Percentiles rank a stretch among this genome's conserved stretches.
Conservation (phyloP, 2,113 vertebrate species). For the Sisor rabdophorus region DNA sequence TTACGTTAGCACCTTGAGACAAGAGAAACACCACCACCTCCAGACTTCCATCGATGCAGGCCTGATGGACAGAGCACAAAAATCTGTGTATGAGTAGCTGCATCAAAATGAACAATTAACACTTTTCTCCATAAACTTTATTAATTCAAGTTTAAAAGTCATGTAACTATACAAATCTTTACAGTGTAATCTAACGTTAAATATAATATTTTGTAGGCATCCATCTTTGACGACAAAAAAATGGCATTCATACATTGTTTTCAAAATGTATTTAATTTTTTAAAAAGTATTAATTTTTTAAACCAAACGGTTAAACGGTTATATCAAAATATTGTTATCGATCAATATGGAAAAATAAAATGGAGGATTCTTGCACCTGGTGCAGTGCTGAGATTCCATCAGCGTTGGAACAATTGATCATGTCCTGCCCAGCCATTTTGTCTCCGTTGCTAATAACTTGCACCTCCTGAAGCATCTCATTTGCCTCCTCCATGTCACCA, state of each 20-base stretch:
- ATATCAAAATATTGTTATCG: too few species aligned
- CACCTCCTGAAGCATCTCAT: conserved; percentile 73
- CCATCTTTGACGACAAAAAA: too few species aligned
- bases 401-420: conserved; percentile 79
- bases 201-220: too few species aligned
- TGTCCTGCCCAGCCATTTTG: conserved; percentile 36
- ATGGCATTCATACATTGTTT: too few species aligned
- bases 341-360: neutral
- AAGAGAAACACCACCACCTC: conserved; percentile 90
- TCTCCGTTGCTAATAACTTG: conserved; percentile 39
- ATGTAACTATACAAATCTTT: too few species aligned
- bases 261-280: too few species aligned
- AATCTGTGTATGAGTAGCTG: neutral
- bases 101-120: neutral
- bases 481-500: conserved; percentile 79
- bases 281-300: too few species aligned
- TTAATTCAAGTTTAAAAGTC: too few species aligned
- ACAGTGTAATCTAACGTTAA: too few species aligned
- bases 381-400: conserved; percentile 88
- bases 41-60: conserved; percentile 91
- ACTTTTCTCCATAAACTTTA: too few species aligned
- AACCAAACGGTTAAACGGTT: too few species aligned
- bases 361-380: conserved; percentile 66
- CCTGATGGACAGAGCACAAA: conserved; percentile 62
- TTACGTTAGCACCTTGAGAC: conserved; percentile 78